phyloP scores from a whole-genome alignment of 2,113 vertebrate species.

The Bufo bufo region DNA sequence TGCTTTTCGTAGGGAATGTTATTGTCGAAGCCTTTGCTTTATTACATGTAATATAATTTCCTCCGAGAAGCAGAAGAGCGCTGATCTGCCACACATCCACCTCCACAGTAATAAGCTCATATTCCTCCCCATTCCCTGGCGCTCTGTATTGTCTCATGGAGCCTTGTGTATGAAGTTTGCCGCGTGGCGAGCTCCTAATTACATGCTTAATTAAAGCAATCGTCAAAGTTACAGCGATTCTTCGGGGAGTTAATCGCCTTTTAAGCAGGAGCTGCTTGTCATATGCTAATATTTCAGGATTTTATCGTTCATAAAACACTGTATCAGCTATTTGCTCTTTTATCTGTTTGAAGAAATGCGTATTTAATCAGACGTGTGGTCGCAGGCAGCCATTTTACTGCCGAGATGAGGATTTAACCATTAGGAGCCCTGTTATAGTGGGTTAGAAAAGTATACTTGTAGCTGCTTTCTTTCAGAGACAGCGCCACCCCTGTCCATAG shows the following conservation, averaged over 20 bases:
- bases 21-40: not conserved
- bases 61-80: not conserved
- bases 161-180: not conserved
- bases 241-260: slow-evolving; percentile 22
- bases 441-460: too few species aligned
- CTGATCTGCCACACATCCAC: not conserved
- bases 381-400: not conserved
- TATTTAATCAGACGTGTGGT: not conserved
- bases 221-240: not conserved
- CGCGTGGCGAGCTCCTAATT: not conserved
- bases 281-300: not conserved
- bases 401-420: not conserved
- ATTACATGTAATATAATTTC: not conserved
- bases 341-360: not conserved
- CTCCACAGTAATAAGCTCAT: not conserved
- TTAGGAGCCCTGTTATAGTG: not conserved
- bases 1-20: not conserved
- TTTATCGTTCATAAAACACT: not conserved
- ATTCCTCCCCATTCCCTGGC: not conserved
- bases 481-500: too few species aligned
- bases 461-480: too few species aligned
- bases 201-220: slow-evolving; percentile 27
- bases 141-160: not conserved
- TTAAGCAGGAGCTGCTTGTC: not conserved
- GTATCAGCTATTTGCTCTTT: not conserved